A percentile compares a stretch with the other conserved stretches of the same genome.
phyloP scores from a whole-genome alignment of 2,888 invertebrate genomes.

The Rhyacophila evoluta region DNA sequence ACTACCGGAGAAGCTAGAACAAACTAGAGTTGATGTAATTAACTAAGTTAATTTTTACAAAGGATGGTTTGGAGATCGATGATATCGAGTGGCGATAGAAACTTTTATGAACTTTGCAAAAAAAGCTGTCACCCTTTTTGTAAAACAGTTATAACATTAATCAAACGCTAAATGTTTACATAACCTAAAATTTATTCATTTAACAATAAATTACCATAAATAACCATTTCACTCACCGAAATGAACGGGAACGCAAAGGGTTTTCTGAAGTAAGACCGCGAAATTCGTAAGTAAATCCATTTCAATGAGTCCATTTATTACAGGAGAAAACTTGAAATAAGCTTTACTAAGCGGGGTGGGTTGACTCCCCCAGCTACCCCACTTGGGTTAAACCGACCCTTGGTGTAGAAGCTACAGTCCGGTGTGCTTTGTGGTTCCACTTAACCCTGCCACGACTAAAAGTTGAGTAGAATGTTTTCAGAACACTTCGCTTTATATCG shows the following conservation, averaged over 20 bases:
- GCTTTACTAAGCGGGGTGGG: background rate
- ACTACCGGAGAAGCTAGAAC: too few relatives aligned
- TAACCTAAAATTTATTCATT: background rate
- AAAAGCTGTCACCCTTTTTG: background rate
- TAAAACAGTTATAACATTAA: background rate
- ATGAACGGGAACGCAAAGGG: conserved; percentile 6
- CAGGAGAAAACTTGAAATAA: conserved; percentile 15
- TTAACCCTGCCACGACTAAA: background rate
- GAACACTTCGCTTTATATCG: too few relatives aligned
- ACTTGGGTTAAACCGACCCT: background rate
- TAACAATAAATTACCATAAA: conserved; percentile 19
- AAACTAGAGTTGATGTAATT: too few relatives aligned
- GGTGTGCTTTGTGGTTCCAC: conserved; percentile 8
- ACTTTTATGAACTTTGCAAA: too few relatives aligned
- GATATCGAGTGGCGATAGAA: too few relatives aligned
- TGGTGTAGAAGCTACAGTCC: conserved; percentile 10
- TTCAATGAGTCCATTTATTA: conserved; percentile 30
- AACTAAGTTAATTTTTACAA: too few relatives aligned
- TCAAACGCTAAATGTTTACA: background rate
- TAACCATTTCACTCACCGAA: background rate
- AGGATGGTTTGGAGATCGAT: too few relatives aligned
- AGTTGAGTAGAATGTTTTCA: too few relatives aligned
- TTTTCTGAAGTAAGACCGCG: conserved; percentile 25
- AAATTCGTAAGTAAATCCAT: conserved; percentile 25
- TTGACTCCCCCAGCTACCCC: background rate